phyloP scores from a whole-genome alignment of 2,888 invertebrate genomes.

The Cantharis rustica region DNA sequence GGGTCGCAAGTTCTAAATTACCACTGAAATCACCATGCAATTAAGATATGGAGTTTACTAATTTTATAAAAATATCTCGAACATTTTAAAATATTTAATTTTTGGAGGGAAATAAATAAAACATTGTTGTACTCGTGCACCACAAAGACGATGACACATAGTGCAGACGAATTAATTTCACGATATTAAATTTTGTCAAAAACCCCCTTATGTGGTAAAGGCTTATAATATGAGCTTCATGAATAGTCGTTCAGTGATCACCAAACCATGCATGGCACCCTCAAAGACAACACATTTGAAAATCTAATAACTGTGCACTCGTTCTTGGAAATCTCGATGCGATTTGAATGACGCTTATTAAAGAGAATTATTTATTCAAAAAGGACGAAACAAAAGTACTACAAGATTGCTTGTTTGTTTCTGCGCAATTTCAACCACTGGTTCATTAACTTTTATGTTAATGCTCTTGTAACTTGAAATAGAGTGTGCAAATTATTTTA shows the following conservation, averaged over 20 bases:
- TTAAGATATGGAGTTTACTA: not conserved
- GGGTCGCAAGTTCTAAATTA: not conserved
- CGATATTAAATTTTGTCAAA: not conserved
- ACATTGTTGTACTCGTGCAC: not conserved
- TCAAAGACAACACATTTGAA: constrained; percentile 11
- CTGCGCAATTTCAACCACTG: not conserved
- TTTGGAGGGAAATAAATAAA: not conserved
- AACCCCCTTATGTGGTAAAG: not conserved
- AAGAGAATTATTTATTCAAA: not conserved
- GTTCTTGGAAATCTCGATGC: constrained; percentile 5
- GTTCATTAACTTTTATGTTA: not conserved
- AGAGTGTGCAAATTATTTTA: not conserved
- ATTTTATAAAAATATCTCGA: not conserved
- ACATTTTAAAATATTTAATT: not conserved
- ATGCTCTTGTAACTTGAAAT: not conserved
- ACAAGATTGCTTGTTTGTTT: not conserved
- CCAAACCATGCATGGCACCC: constrained; percentile 15
- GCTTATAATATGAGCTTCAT: constrained; percentile 3
- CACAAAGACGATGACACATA: not conserved
- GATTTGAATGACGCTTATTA: not conserved
- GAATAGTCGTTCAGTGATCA: constrained; percentile 14
- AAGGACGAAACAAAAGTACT: not conserved
- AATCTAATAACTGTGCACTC: constrained; percentile 7
- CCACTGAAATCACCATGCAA: not conserved
- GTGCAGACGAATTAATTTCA: not conserved